phyloP scores from a whole-genome alignment of 2,113 vertebrate genomes.

The Hippolais icterina region DNA sequence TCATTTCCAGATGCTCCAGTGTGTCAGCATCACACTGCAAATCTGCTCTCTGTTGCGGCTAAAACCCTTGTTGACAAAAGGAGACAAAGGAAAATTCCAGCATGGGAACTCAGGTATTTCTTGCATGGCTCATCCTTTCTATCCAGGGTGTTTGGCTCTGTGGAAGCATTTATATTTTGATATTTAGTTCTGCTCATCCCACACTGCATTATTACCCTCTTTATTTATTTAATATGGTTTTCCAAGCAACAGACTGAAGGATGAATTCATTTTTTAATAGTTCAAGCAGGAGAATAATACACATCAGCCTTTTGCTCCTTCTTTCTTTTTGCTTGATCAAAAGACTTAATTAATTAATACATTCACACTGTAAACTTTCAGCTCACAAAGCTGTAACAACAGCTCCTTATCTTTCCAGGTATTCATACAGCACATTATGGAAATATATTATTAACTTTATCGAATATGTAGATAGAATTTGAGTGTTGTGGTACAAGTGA shows the following conservation, averaged over 20 bases:
- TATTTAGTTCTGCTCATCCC: not conserved
- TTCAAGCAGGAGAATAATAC: not conserved
- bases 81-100: not conserved
- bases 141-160: not conserved
- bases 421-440: not conserved
- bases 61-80: not conserved
- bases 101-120: not conserved
- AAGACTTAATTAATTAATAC: not conserved
- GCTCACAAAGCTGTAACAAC: not conserved
- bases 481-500: not conserved
- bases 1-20: not conserved
- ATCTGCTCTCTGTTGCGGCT: not conserved
- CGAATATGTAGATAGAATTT: not conserved
- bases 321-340: not conserved
- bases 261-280: not conserved
- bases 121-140: not conserved
- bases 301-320: not conserved
- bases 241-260: not conserved
- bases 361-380: not conserved
- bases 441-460: not conserved
- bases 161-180: not conserved
- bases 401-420: not conserved
- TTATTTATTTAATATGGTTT: not conserved
- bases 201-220: not conserved
- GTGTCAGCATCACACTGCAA: not conserved